These are phyloP conservation scores for Festucalex cinctus DNA, from an alignment of 2,113 vertebrate species.

Conservation along the genomic window DNA sequence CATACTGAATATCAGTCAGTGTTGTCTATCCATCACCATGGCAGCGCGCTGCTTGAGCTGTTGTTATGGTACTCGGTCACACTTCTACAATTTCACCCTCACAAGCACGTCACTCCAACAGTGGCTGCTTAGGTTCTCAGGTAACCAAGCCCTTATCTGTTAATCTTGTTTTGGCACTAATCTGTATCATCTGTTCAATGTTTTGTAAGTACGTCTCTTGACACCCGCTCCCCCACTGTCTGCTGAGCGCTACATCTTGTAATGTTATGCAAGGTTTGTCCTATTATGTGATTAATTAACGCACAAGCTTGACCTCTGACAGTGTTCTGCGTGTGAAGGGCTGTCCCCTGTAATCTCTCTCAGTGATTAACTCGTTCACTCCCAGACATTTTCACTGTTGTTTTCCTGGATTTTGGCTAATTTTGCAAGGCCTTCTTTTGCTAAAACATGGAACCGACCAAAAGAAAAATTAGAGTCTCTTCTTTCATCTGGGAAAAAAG, in stretches of 20 bases:
- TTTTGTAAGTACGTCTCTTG: conserved; percentile 17
- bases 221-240: conserved; percentile 27
- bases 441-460: no score
- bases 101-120: conserved; percentile 12
- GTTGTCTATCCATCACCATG: conserved; percentile 39
- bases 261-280: conserved; percentile 24
- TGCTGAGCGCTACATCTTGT: conserved; percentile 9
- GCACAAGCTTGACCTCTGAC: conserved; percentile 29
- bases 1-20: conserved; percentile 9
- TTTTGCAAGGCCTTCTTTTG: no score
- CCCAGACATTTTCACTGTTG: no score
- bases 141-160: conserved; percentile 12
- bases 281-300: conserved; percentile 48
- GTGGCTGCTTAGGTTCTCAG: conserved; percentile 29
- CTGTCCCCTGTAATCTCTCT: conserved; percentile 32
- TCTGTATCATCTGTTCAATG: conserved; percentile 33
- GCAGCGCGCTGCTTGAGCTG: conserved; percentile 33
- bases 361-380: no score
- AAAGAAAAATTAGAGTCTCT: no score
- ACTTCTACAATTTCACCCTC: conserved; percentile 16
- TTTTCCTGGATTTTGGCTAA: no score
- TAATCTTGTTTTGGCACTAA: conserved; percentile 19
- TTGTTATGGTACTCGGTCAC: conserved; percentile 51
- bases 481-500: no score
- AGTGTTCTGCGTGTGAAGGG: conserved; percentile 15